Base-by-base conservation (phyloP, 1,140 invertebrate species). In the Drosophila tani region DNA sequence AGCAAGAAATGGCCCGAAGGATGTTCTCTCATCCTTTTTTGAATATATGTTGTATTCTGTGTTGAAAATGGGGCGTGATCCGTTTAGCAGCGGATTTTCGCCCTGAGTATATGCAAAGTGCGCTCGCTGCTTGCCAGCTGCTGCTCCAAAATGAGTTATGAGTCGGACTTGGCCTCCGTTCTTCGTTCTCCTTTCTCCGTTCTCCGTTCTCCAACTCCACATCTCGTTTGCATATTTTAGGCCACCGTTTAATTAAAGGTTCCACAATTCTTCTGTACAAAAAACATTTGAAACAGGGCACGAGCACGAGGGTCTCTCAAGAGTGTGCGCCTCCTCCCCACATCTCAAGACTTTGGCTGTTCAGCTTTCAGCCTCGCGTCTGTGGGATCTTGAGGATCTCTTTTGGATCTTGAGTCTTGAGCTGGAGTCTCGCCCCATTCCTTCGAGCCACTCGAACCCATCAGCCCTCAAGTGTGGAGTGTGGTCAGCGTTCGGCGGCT, bases 181-280 rank as follows among this genome's bases (percentile, higher is more conserved):
- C 40, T 68, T 35, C 62, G 59, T 29, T 57, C 47, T 50, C 43
- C 47, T 7, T 53, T 32, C 51, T 67, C 21, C 32, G 19, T 35
- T 53, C 57, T 65, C 62, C 50, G 14, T 32, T 51, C 62, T 43
- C 67, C 41, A 40, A 21, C 64, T 73, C 38, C 59, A 35, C 74
- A 29, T 53, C 78, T 86, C 79, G 82, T 92, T 92, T 92, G 91
- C 91, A 92, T 92, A 92, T 92, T 91, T 91, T 91, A 91, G 85
- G 91, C 91, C 91, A 92, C 91, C 85, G 91, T 92, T 92, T 92
- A 92, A 92, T 92, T 92, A 92, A 90, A 91, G 87, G 91, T 83
- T 91, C 71, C 81, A 90, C 81, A 81, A 77, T 82, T 76, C 74
- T 35, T 50, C 43, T 75, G 45, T 64, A 49, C 58, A 24, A 59